Evolutionary conservation across 2,888 invertebrate genomes (phyloP).

Genomic region (Bellardia pandia): DNA sequence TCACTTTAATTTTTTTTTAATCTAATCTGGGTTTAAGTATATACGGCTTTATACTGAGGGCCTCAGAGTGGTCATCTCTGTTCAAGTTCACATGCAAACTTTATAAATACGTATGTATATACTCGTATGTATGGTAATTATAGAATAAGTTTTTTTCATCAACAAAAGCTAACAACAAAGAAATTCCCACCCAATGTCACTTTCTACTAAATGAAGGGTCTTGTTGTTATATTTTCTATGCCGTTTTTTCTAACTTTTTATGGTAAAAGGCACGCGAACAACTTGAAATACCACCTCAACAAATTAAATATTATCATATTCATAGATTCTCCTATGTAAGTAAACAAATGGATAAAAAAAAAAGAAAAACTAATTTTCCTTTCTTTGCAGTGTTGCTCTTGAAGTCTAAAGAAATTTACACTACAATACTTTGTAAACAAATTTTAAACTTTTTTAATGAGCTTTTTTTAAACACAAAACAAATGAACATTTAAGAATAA

Average conservation of each 20-base stretch:
- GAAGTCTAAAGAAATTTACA: conserved; percentile 38
- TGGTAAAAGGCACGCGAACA: conserved; percentile 67
- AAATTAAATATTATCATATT: conserved; percentile 44
- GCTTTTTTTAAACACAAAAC: neutral
- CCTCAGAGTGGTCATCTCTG: neutral
- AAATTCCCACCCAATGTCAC: conserved; percentile 72
- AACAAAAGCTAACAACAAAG: conserved; percentile 20
- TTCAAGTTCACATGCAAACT: conserved; percentile 5
- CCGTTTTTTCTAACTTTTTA: conserved; percentile 40
- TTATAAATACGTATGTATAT: neutral
- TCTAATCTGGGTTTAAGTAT: too few relatives aligned
- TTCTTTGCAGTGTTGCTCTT: conserved; percentile 48
- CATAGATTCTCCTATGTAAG: conserved; percentile 1
- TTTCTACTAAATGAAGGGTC: conserved; percentile 70
- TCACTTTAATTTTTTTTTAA: too few relatives aligned
- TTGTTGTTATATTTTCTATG: conserved; percentile 34
- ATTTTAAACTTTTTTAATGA: conserved; percentile 32
- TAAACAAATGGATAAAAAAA: conserved; percentile 18
- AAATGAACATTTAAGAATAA: conserved; percentile 1
- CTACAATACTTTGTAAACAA: conserved; percentile 32
- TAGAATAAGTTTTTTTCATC: conserved; percentile 52
- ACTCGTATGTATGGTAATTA: conserved; percentile 33
- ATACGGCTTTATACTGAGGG: neutral
- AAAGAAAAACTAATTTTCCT: conserved; percentile 62
- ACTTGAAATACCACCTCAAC: conserved; percentile 43